Conservation (phyloP, 2,797 vertebrate species). For the Chiloscyllium punctatum region DNA sequence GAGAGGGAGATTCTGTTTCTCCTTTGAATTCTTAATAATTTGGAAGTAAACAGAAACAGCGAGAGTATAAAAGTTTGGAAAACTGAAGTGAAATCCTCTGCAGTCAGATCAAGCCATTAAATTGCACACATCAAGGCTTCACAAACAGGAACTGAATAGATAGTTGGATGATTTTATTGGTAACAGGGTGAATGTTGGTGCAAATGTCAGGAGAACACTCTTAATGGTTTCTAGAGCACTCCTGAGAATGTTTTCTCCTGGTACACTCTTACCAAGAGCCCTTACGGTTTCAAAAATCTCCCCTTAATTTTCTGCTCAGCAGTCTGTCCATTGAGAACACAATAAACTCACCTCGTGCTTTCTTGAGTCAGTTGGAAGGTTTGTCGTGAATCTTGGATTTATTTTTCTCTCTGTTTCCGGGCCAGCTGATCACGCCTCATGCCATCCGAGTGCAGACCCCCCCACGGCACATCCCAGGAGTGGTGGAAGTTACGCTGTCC, state of each 20-base stretch:
- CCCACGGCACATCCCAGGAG: conserved; percentile 85
- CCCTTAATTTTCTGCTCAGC: neutral
- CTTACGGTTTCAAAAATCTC: neutral
- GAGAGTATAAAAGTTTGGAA: neutral
- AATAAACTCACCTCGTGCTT: too few relatives aligned
- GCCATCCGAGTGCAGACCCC: conserved; percentile 93
- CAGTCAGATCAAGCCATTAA: neutral
- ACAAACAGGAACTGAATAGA: neutral
- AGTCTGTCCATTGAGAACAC: neutral
- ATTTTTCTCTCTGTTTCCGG: neutral
- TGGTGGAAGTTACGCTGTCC: conserved; percentile 90
- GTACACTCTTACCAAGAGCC: neutral
- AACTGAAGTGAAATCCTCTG: neutral
- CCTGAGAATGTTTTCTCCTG: neutral
- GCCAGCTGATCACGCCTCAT: conserved; percentile 86
- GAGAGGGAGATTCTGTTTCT: neutral
- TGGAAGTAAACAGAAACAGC: neutral
- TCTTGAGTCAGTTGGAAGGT: neutral
- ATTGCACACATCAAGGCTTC: neutral
- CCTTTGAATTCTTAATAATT: neutral
- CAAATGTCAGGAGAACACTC: neutral
- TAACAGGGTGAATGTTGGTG: neutral
- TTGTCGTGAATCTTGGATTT: neutral
- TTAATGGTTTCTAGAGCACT: neutral
- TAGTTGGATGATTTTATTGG: neutral